Conservation (phyloP, 2,888 invertebrate genomes). For the Tuberolachnus salignus region DNA sequence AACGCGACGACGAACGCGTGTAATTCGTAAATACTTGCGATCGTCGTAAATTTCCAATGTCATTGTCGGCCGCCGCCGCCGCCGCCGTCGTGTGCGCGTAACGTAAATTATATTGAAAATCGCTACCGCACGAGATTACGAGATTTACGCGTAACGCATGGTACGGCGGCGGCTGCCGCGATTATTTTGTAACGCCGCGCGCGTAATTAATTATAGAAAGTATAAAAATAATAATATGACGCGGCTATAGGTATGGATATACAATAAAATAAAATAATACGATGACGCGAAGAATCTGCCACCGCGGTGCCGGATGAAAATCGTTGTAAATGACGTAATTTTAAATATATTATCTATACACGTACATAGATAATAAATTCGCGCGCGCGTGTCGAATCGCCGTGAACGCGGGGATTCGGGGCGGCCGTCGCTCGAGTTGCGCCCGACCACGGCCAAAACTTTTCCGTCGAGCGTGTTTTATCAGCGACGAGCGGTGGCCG, state of each 20-base stretch:
- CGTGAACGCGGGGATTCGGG: too few species aligned
- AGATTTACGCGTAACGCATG: neutral
- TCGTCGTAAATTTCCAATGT: constrained; percentile 32
- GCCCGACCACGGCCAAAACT: too few species aligned
- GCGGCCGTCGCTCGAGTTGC: too few species aligned
- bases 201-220: constrained; percentile 50
- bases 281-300: constrained; percentile 45
- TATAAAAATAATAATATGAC: too few species aligned
- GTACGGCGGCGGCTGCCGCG: too few species aligned
- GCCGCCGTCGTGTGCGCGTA: too few species aligned
- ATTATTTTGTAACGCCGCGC: constrained; percentile 29
- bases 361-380: too few species aligned
- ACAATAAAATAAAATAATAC: too few species aligned
- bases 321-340: constrained; percentile 29
- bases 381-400: neutral
- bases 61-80: constrained; percentile 6
- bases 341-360: neutral
- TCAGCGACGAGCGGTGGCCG: too few species aligned
- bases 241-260: too few species aligned
- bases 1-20: constrained; percentile 31
- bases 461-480: too few species aligned
- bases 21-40: constrained; percentile 34
- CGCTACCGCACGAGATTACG: neutral
- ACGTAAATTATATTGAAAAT: neutral
- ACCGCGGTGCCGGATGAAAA: constrained; percentile 22